Conservation (phyloP, 1,140 invertebrate genomes). For the Scylla paramamosain region DNA sequence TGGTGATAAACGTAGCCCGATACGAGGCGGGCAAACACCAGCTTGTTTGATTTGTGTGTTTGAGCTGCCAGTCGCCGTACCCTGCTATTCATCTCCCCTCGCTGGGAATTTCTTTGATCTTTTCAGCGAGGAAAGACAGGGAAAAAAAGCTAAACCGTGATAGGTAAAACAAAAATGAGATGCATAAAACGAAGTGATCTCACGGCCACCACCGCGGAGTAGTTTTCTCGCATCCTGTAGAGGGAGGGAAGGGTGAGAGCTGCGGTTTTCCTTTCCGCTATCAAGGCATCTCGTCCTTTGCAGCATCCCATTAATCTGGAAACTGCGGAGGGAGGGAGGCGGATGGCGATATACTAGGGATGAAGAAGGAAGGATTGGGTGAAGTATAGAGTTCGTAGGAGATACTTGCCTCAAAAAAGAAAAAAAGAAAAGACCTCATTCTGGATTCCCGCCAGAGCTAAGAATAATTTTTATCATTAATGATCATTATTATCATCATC, state of each 20-base stretch:
- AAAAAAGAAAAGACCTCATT: too few species aligned
- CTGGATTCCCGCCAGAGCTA: too few species aligned
- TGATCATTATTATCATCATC: too few species aligned
- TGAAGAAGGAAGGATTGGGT: background rate
- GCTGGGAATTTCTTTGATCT: background rate
- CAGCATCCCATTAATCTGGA: background rate
- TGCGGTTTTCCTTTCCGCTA: background rate
- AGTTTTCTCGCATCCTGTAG: background rate
- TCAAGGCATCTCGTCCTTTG: background rate
- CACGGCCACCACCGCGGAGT: background rate
- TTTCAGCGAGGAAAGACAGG: background rate
- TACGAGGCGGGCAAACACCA: background rate
- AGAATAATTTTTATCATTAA: too few species aligned
- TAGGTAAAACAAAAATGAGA: slow-evolving; percentile 12
- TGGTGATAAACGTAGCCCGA: slow-evolving; percentile 20
- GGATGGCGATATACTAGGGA: background rate
- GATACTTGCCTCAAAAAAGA: too few species aligned
- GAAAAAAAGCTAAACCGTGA: background rate
- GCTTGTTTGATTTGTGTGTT: slow-evolving; percentile 14
- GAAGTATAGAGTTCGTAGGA: too few species aligned
- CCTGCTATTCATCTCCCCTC: background rate
- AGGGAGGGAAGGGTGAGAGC: background rate
- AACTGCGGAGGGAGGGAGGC: background rate
- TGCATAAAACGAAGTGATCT: background rate
- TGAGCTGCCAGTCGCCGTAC: slow-evolving; percentile 16